Evolutionary conservation across 1,140 invertebrate genomes (phyloP).

Genomic region (Chlorops oryzae): DNA sequence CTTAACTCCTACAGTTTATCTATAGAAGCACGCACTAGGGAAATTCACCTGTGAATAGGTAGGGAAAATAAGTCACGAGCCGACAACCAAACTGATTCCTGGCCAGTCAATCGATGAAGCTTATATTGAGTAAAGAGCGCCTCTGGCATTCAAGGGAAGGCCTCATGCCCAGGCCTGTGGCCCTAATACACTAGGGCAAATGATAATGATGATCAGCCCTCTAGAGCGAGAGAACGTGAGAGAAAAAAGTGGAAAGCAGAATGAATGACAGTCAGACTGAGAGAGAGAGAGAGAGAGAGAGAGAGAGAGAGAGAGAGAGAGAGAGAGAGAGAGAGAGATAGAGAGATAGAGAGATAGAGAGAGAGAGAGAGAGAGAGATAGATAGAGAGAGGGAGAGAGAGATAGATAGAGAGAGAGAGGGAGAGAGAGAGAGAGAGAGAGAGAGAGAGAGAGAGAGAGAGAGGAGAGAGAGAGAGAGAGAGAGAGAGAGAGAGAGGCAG

Average conservation of each 20-base stretch:
- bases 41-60: too few relatives aligned
- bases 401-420: not conserved
- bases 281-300: conserved; percentile 6
- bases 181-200: too few relatives aligned
- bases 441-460: not conserved
- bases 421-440: not conserved
- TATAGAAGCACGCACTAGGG: too few relatives aligned
- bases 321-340: not conserved
- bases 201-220: not conserved
- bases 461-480: not conserved
- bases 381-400: not conserved
- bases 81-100: too few relatives aligned
- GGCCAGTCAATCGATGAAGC: too few relatives aligned
- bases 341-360: not conserved
- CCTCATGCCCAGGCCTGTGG: too few relatives aligned
- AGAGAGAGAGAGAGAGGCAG: not conserved
- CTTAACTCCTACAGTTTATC: too few relatives aligned
- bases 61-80: too few relatives aligned
- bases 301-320: not conserved
- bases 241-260: not conserved
- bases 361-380: not conserved
- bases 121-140: too few relatives aligned
- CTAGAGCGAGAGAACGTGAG: not conserved
- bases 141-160: too few relatives aligned
- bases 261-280: not conserved